Base-by-base conservation (phyloP, 2,888 invertebrate species). In the Zootermopsis nevadensis region DNA sequence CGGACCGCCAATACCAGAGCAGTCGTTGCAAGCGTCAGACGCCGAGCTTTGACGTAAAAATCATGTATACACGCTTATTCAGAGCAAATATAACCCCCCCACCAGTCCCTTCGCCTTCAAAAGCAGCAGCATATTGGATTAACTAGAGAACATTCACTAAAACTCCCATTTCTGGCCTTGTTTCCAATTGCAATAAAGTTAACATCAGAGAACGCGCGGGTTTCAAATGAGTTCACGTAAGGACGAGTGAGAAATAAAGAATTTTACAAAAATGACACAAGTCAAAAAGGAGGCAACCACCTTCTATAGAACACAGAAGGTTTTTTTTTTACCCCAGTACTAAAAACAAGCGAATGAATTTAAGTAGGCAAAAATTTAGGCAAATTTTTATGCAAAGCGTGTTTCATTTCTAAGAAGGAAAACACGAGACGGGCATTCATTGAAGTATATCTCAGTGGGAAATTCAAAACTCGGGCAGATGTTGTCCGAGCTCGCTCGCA, bases 1-100 rank as follows among this genome's bases (percentile, higher is more conserved):
- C 66, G 30, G 33, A 27, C n/a, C 60, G n/a, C 48, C 19, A 48
- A 48, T 27, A 60, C n/a, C n/a, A 27, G 15, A 19, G 60, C n/a
- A 66, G 66, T 33, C 80, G 80, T 80, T 60, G 66, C 80, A 80
- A 80, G 77, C 60, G 27, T 55, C 27, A 19, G 12, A 15, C 60
- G 15, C 77, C n/a, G 24, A 30, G 69, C 69, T 69, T 69, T 69
- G 33, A 69, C n/a, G 79, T 79, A 79, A 79, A 79, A 79, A 79
- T 79, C 79, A 35, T 79, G 79, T 79, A 79, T 66, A 79, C 79
- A 79, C 66, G 79, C 79, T 79, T 79, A 79, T 79, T 79, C 79
- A 79, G 66, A 79, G 79, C 66, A 79, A 79, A 79, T 79, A 79
- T 79, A 79, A 38, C 15, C 79, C 77, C 60, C 33, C 77, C n/a